phyloP scores from a whole-genome alignment of 1,140 invertebrate species.

The Drosophila takahashii region DNA sequence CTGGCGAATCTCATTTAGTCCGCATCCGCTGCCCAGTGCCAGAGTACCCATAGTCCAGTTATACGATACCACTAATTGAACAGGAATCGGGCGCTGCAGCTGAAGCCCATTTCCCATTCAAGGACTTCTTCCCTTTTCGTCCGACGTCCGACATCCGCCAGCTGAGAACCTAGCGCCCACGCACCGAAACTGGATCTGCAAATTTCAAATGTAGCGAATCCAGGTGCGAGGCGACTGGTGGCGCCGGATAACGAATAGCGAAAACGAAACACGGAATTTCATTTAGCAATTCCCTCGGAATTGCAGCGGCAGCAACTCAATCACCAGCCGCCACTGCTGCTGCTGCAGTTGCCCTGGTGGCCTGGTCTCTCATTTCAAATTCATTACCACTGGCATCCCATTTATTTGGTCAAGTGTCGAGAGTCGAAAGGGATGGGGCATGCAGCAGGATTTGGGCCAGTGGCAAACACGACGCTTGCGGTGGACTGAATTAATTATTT shows the following conservation, averaged over 20 bases:
- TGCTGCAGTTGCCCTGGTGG: conserved; percentile 12
- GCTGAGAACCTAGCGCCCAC: conserved; percentile 16
- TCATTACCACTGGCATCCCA: conserved; percentile 55
- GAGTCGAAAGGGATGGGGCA: neutral
- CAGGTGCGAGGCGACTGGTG: conserved; percentile 5
- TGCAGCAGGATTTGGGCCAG: conserved; percentile 5
- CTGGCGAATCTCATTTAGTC: conserved; percentile 37
- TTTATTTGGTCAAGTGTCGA: conserved; percentile 45
- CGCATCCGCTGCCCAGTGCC: conserved; percentile 20
- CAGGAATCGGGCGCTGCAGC: conserved; percentile 20
- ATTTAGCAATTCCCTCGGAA: conserved; percentile 42
- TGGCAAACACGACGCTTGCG: conserved; percentile 30
- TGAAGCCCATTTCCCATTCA: conserved; percentile 26
- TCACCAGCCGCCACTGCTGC: conserved; percentile 17
- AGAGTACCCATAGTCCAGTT: conserved; percentile 12
- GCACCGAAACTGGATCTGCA: conserved; percentile 16
- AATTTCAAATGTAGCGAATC: conserved; percentile 8
- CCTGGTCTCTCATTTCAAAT: conserved; percentile 49
- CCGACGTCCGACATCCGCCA: conserved; percentile 3
- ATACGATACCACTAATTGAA: conserved; percentile 35
- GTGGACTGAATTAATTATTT: conserved; percentile 60
- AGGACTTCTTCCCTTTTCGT: conserved; percentile 2
- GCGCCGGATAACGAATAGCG: conserved; percentile 13
- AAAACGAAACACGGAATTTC: conserved; percentile 52
- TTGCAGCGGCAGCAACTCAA: conserved; percentile 27